These are phyloP conservation scores for Herpetotheres cachinnans DNA, from an alignment of 2,113 vertebrate genomes.

Conservation along the genomic window DNA sequence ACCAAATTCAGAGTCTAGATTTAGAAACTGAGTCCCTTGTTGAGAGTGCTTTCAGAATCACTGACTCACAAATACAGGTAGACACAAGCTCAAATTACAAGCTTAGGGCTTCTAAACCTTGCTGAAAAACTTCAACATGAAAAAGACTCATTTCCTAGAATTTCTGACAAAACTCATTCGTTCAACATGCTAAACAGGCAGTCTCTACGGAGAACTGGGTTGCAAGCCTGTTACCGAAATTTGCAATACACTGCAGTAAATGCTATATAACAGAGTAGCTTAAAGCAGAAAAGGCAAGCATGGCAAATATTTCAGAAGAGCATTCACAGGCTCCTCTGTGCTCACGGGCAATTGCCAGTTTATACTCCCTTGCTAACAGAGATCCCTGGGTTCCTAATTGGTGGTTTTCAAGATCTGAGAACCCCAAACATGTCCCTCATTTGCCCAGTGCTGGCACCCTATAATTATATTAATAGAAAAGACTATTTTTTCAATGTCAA, in stretches of 20 bases:
- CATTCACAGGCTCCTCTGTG: background rate
- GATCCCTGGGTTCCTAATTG: background rate
- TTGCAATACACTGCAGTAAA: background rate
- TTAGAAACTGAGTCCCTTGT: background rate
- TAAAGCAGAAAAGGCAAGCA: background rate
- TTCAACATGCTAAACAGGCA: background rate
- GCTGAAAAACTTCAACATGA: background rate
- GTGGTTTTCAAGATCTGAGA: background rate
- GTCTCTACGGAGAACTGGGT: background rate
- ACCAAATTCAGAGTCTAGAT: background rate
- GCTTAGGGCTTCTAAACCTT: background rate
- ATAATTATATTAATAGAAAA: background rate
- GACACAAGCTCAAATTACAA: background rate
- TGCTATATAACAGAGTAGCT: background rate
- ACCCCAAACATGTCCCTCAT: background rate
- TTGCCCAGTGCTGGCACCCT: background rate
- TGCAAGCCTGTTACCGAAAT: background rate
- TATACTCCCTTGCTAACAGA: background rate
- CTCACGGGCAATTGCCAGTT: background rate
- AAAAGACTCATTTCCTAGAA: background rate
- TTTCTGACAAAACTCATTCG: accelerated
- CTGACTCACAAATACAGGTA: background rate
- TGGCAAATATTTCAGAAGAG: background rate
- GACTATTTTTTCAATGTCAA: background rate
- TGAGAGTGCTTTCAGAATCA: background rate